A percentile compares a stretch with the other conserved stretches of the same genome.
Conservation (phyloP, 1,140 invertebrate genomes). For the Bacillus rossius region DNA sequence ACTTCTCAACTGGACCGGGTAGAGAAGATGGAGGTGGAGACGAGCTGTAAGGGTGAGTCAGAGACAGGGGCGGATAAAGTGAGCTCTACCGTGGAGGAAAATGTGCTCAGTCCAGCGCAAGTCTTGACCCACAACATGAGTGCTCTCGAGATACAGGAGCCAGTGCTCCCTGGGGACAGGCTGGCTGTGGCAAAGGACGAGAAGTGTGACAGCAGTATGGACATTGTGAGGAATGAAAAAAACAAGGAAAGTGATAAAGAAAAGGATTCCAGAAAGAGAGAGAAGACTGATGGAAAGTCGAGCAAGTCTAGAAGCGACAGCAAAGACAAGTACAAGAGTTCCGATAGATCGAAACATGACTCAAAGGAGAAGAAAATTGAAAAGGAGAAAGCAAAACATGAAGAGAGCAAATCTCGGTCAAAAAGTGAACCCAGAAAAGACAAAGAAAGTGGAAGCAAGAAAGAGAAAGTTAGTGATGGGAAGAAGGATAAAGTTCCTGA, state of each 20-base stretch:
- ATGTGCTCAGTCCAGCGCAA: no score
- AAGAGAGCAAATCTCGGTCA: background rate
- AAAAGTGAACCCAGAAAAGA: conserved; percentile 10
- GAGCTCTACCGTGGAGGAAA: no score
- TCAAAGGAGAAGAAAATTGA: background rate
- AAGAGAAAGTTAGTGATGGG: background rate
- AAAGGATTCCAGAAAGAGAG: background rate
- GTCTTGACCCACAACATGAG: no score
- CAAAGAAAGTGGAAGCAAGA: background rate
- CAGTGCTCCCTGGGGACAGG: no score
- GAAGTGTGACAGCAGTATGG: no score
- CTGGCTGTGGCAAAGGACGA: no score
- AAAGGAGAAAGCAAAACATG: conserved; percentile 2
- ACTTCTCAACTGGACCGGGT: conserved; percentile 23
- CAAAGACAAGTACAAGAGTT: background rate
- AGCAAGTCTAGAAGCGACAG: background rate
- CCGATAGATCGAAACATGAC: background rate
- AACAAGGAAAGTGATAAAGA: conserved; percentile 2
- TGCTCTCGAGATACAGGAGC: no score
- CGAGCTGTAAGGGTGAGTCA: conserved; percentile 16
- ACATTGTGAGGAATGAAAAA: conserved; percentile 6
- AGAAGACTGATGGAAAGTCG: background rate
- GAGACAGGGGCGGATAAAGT: no score
- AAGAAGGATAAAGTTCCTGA: conserved; percentile 2
- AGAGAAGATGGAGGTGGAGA: conserved; percentile 28